Evolutionary conservation across 1,140 invertebrate genomes (phyloP), one percentile per base, ranked within the genome.

Genomic region (Adoxophyes honmai): DNA sequence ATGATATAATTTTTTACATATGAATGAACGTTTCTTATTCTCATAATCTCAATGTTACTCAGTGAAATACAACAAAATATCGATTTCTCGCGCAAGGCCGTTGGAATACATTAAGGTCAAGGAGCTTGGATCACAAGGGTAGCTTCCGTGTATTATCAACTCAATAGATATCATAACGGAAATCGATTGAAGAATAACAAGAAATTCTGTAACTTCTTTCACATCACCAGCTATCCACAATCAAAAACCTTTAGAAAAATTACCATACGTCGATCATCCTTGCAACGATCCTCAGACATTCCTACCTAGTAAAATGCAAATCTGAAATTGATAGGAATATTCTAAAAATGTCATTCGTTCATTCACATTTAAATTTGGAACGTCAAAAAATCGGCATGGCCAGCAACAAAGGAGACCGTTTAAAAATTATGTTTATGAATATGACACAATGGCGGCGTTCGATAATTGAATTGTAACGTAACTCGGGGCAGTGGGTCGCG

Each of bases 381-480:
- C 66, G 56, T 68, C 52, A 52, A 57, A 66, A 69, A 78, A 79
- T 68, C 63, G 64, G 73, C 68, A 73, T 74, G 68, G 75, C 78
- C 57, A 80, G 70, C 77, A 71, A 71, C 70, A 73, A 73, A 78
- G 55, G 61, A 64, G 61, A 62, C 53, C 73, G 60, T 75, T 74
- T 69, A 73, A 76, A 68, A 78, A 76, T 64, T 60, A 68, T 67
- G 64, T 77, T 75, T 70, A 81, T 82, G 79, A 85, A 79, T 80
- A 71, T 68, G 42, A 56, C 63, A 79, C 73, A 79, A 85, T 70
- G 59, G 57, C 59, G 57, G 67, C 59, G 66, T 81, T 81, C 76
- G 68, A 81, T 82, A 83, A 84, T 83, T 81, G 80, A 85, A 86
- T 81, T 80, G 80, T 86, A 68, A 76, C 66, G 64, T 78, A 68